These are phyloP conservation scores for Carassius carassius DNA, from an alignment of 2,113 vertebrate species.

Conservation along the genomic window DNA sequence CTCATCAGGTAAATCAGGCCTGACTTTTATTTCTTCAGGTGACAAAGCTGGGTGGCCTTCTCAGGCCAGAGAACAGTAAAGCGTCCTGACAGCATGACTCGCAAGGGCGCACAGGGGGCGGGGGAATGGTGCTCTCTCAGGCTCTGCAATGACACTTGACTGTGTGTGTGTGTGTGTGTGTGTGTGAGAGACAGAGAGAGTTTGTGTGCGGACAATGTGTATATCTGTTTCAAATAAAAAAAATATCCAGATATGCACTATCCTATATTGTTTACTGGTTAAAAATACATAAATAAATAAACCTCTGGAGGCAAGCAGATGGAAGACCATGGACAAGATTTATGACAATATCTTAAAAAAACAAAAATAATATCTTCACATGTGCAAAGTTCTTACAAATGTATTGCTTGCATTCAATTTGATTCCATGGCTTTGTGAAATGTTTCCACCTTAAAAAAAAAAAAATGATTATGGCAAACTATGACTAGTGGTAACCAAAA, in stretches of 20 bases:
- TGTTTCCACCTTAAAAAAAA: too few relatives aligned
- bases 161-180: constrained; percentile 31
- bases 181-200: too few relatives aligned
- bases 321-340: too few relatives aligned
- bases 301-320: too few relatives aligned
- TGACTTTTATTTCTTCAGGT: constrained; percentile 75
- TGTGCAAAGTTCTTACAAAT: too few relatives aligned
- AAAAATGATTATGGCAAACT: neutral
- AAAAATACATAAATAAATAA: neutral
- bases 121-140: constrained; percentile 37
- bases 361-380: too few relatives aligned
- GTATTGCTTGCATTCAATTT: too few relatives aligned
- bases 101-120: constrained; percentile 45
- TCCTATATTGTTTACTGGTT: neutral
- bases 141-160: constrained; percentile 22
- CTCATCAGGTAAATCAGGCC: constrained; percentile 73
- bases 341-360: too few relatives aligned
- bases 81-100: constrained; percentile 56
- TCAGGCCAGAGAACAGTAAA: constrained; percentile 56
- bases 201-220: neutral
- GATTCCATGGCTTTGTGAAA: too few relatives aligned
- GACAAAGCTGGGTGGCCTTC: constrained; percentile 59
- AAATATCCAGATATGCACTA: neutral
- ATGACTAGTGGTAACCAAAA: neutral
- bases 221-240: neutral